Conservation (phyloP, 2,113 vertebrate genomes). For the Marcusenius ussheri region DNA sequence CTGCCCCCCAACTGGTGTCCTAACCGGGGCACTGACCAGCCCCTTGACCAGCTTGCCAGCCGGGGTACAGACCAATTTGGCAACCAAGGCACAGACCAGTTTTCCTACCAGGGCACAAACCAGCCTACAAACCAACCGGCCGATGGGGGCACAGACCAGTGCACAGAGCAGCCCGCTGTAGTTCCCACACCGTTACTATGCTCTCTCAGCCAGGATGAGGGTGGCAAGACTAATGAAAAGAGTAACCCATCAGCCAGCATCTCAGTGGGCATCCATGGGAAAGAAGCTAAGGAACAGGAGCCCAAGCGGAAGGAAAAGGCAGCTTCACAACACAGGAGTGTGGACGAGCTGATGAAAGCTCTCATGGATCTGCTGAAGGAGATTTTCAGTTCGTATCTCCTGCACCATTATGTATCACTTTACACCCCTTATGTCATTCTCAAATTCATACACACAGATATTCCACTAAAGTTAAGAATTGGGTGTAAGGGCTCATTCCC, state of each 20-base stretch:
- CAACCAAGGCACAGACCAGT: background rate
- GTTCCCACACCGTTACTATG: background rate
- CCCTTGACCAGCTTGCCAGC: background rate
- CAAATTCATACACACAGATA: background rate
- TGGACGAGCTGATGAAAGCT: conserved; percentile 55
- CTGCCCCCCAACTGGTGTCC: too few species aligned
- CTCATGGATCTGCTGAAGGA: conserved; percentile 65
- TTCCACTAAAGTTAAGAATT: background rate
- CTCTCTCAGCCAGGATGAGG: background rate
- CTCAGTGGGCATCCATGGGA: conserved; percentile 27
- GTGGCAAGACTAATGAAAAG: conserved; percentile 36
- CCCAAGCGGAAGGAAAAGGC: conserved; percentile 28
- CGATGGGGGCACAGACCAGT: background rate
- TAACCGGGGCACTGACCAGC: too few species aligned
- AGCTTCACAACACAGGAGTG: conserved; percentile 40
- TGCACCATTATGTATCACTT: background rate
- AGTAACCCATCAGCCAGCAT: conserved; percentile 32
- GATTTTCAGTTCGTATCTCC: conserved; percentile 56
- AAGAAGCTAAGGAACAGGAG: conserved; percentile 42
- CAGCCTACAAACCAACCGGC: background rate
- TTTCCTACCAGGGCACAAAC: background rate
- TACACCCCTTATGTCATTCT: background rate
- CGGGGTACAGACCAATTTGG: background rate
- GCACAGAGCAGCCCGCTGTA: background rate
- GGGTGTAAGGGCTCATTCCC: background rate